Evolutionary conservation across 2,113 vertebrate species (phyloP).

Genomic region (Prionailurus bengalensis): DNA sequence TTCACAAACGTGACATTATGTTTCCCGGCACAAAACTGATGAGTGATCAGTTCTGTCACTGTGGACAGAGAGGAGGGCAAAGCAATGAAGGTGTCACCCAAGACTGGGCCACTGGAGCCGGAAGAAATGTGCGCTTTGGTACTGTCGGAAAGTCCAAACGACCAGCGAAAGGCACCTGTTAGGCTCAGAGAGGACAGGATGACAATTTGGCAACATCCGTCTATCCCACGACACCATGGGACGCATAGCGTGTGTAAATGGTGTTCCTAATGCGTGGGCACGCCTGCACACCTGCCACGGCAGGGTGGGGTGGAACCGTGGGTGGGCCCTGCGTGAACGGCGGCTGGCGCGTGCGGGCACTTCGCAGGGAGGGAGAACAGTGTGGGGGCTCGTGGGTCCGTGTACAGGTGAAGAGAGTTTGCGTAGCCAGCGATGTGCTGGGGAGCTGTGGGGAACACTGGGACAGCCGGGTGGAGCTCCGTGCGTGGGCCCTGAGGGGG

Average conservation of each 20-base stretch:
- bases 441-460: accelerated
- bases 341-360: too few species aligned
- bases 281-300: accelerated
- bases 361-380: background rate
- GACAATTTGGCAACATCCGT: accelerated
- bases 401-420: accelerated
- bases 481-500: accelerated
- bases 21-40: background rate
- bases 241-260: accelerated
- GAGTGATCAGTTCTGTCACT: background rate
- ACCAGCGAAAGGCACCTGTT: accelerated
- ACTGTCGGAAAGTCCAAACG: accelerated
- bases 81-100: accelerated
- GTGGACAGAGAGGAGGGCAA: background rate
- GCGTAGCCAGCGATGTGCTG: accelerated
- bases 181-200: background rate
- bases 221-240: accelerated
- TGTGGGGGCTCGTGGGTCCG: accelerated
- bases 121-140: accelerated
- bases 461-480: accelerated
- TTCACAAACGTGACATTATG: background rate
- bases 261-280: accelerated
- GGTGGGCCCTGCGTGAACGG: accelerated
- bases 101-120: accelerated
- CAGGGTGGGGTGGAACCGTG: accelerated